phyloP scores from a whole-genome alignment of 2,113 vertebrate species.

The Megalops atlanticus region DNA sequence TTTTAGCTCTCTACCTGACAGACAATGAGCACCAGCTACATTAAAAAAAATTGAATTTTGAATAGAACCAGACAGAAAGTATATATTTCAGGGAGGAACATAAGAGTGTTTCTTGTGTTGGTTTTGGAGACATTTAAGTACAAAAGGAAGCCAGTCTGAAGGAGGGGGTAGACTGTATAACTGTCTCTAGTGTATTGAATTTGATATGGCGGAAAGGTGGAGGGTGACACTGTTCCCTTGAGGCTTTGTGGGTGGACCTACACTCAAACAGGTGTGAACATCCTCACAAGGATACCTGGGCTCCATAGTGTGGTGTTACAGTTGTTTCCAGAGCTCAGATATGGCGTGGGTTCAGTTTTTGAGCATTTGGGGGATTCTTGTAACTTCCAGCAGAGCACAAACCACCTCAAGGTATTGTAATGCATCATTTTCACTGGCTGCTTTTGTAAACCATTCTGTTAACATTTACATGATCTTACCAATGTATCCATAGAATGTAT shows the following conservation, averaged over 20 bases:
- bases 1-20: too few species aligned
- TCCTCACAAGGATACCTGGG: slow-evolving; percentile 14
- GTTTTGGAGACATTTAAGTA: not conserved
- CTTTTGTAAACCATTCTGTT: not conserved
- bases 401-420: slow-evolving; percentile 38
- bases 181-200: not conserved
- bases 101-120: too few species aligned
- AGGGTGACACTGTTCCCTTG: not conserved
- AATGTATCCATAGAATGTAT: not conserved
- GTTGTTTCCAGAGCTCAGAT: not conserved
- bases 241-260: slow-evolving; percentile 36
- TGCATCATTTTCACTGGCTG: not conserved
- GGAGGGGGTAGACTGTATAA: too few species aligned
- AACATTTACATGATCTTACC: not conserved
- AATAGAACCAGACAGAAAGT: too few species aligned
- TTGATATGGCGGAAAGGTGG: not conserved
- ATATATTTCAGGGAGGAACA: too few species aligned
- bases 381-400: slow-evolving; percentile 19
- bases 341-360: slow-evolving; percentile 54
- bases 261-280: not conserved
- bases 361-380: slow-evolving; percentile 35
- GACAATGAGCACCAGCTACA: too few species aligned
- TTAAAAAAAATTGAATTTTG: too few species aligned
- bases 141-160: not conserved
- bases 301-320: not conserved